phyloP scores from a whole-genome alignment of 1,140 invertebrate genomes.

The Listronotus bonariensis region DNA sequence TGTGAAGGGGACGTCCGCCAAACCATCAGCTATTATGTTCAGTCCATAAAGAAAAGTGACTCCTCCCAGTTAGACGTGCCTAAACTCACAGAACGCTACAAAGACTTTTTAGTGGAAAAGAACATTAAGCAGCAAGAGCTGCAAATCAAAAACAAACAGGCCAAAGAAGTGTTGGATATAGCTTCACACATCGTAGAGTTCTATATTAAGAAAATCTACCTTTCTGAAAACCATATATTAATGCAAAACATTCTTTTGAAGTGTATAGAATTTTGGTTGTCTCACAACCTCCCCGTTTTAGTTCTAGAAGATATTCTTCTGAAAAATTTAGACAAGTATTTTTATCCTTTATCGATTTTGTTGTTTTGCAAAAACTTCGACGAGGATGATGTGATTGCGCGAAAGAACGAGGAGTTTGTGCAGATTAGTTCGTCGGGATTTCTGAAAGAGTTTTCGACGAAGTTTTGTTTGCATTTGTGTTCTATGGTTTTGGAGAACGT shows the following conservation, averaged over 20 bases:
- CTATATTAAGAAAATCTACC: slow-evolving; percentile 51
- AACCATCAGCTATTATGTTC: slow-evolving; percentile 51
- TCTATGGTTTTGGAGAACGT: slow-evolving; percentile 56
- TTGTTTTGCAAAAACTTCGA: slow-evolving; percentile 58
- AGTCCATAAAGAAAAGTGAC: slow-evolving; percentile 49
- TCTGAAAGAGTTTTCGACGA: slow-evolving; percentile 55
- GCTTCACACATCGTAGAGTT: slow-evolving; percentile 51
- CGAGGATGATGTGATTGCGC: slow-evolving; percentile 46
- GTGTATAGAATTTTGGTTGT: slow-evolving; percentile 58
- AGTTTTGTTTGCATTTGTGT: slow-evolving; percentile 55
- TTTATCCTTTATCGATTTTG: slow-evolving; percentile 57
- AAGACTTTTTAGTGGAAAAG: slow-evolving; percentile 25
- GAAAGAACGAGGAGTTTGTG: slow-evolving; percentile 39
- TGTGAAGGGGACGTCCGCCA: slow-evolving; percentile 52
- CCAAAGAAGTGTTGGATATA: slow-evolving; percentile 48
- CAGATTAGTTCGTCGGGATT: slow-evolving; percentile 50
- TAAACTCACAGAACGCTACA: slow-evolving; percentile 24
- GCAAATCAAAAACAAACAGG: slow-evolving; percentile 46
- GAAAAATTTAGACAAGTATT: slow-evolving; percentile 58
- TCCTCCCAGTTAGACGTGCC: slow-evolving; percentile 23
- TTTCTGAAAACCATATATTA: slow-evolving; percentile 54
- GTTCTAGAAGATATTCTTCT: slow-evolving; percentile 55
- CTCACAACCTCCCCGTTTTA: slow-evolving; percentile 54
- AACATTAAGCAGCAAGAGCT: slow-evolving; percentile 31
- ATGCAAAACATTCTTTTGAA: slow-evolving; percentile 56